Evolutionary conservation across 2,888 invertebrate species (phyloP).

Genomic region (Siphonodentalium dalli): DNA sequence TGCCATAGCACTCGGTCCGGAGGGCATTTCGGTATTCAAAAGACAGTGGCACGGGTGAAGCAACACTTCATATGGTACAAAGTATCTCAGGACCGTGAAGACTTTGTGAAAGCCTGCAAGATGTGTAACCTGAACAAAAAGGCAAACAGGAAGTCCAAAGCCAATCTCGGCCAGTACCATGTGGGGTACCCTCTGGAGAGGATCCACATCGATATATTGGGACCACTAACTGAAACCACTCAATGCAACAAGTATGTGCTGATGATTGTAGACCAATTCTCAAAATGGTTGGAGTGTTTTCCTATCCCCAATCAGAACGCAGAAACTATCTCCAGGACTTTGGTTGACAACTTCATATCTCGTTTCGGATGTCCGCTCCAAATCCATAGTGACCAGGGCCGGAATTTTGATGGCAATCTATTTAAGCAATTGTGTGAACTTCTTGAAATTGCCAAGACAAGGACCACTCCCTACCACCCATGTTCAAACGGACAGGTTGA

Average conservation of each 20-base stretch:
- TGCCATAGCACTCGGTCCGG: too few species aligned
- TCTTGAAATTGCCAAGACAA: not conserved
- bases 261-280: conserved; percentile 20
- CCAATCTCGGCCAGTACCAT: not conserved
- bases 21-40: too few species aligned
- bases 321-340: not conserved
- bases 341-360: not conserved
- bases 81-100: too few species aligned
- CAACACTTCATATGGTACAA: too few species aligned
- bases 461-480: conserved; percentile 4
- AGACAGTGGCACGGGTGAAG: too few species aligned
- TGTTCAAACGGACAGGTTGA: conserved; percentile 17
- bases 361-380: conserved; percentile 14
- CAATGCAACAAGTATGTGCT: conserved; percentile 16
- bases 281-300: conserved; percentile 18
- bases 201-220: conserved; percentile 14
- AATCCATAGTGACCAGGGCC: conserved; percentile 13
- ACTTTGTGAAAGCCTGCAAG: too few species aligned
- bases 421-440: conserved; percentile 4
- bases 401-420: conserved; percentile 14
- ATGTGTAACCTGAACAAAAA: too few species aligned
- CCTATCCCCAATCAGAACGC: conserved; percentile 11
- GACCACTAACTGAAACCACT: conserved; percentile 7
- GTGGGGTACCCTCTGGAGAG: conserved; percentile 12
- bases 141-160: too few species aligned